Evolutionary conservation across 2,888 invertebrate genomes (phyloP).

Genomic region (Stegana nigrithorax): DNA sequence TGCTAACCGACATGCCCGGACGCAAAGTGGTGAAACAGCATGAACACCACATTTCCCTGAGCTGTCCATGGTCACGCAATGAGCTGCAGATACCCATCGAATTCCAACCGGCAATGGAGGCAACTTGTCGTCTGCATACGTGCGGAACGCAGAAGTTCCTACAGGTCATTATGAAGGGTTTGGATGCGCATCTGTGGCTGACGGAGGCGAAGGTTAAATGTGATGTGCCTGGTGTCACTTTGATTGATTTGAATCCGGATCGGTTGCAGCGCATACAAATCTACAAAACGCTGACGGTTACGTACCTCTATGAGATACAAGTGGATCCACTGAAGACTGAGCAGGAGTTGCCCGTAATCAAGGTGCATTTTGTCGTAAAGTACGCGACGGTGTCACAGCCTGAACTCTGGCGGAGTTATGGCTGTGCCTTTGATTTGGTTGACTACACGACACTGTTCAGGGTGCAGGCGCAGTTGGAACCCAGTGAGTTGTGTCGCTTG

Average conservation of each 20-base stretch:
- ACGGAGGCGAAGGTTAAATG: constrained; percentile 71
- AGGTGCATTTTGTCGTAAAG: constrained; percentile 75
- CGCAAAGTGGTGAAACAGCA: constrained; percentile 77
- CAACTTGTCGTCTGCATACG: constrained; percentile 85
- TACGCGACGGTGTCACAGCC: constrained; percentile 69
- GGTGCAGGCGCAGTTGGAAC: constrained; percentile 77
- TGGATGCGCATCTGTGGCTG: constrained; percentile 70
- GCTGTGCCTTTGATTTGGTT: constrained; percentile 81
- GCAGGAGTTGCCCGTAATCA: constrained; percentile 72
- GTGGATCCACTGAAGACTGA: constrained; percentile 74
- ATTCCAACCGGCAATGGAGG: constrained; percentile 86
- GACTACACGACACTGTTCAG: constrained; percentile 90
- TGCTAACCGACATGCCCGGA: constrained; percentile 81
- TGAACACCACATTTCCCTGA: constrained; percentile 83
- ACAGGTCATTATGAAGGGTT: constrained; percentile 79
- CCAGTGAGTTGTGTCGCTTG: constrained; percentile 88
- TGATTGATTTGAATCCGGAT: constrained; percentile 77
- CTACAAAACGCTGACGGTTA: constrained; percentile 79
- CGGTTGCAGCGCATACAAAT: constrained; percentile 75
- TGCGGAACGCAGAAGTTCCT: constrained; percentile 87
- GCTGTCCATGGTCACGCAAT: constrained; percentile 82
- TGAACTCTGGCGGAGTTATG: constrained; percentile 69
- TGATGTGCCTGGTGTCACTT: constrained; percentile 73
- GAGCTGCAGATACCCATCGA: constrained; percentile 80
- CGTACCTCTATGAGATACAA: constrained; percentile 86